Percentiles rank a stretch among this genome's conserved stretches.
phyloP scores from a whole-genome alignment of 35 echinoderm and acorn worm genomes.

The Apostichopus japonicus region DNA sequence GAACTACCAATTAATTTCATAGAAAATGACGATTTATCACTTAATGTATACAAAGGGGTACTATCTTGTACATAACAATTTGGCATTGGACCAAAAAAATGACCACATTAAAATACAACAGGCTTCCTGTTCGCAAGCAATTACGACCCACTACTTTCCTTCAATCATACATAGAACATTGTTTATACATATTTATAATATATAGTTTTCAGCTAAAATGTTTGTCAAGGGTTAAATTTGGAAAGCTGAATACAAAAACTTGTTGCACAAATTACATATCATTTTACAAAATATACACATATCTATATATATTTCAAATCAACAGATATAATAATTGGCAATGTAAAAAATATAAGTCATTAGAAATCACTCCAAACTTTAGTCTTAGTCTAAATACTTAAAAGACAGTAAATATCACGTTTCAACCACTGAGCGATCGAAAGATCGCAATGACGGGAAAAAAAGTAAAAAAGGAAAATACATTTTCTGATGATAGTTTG shows the following conservation, averaged over 20 bases:
- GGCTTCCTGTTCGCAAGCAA: background rate
- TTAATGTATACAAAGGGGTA: background rate
- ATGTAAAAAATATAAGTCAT: conserved; percentile 43
- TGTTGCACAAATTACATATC: conserved; percentile 37
- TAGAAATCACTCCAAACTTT: background rate
- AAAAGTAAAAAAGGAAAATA: too few relatives aligned
- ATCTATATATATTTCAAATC: conserved; percentile 42
- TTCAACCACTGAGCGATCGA: too few relatives aligned
- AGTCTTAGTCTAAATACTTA: too few relatives aligned
- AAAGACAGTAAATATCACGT: too few relatives aligned
- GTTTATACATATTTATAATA: conserved; percentile 5
- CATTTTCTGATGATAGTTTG: too few relatives aligned
- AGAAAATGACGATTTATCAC: background rate
- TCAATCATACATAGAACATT: background rate
- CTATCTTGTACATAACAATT: background rate
- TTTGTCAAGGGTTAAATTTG: background rate
- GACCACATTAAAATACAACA: background rate
- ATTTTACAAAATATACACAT: conserved; percentile 52
- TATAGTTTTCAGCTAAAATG: background rate
- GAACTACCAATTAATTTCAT: background rate
- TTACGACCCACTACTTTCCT: background rate
- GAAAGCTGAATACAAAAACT: conserved; percentile 26
- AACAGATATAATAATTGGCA: conserved; percentile 17
- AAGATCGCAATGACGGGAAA: too few relatives aligned
- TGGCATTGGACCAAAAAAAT: background rate